Evolutionary conservation across 2,797 vertebrate genomes (phyloP).

Genomic region (Chaenodraco wilsoni): DNA sequence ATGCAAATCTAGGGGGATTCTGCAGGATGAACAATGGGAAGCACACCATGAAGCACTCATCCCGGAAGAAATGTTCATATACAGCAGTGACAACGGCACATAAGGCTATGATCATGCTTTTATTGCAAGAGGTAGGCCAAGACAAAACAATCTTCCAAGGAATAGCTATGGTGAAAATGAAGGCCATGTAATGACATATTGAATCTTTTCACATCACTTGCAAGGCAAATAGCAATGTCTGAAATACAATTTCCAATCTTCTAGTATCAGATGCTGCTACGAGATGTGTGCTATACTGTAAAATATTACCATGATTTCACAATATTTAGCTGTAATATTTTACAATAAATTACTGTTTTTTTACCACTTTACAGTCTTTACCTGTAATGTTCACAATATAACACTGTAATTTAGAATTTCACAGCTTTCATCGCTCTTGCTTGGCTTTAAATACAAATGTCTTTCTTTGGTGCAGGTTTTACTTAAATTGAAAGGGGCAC

Average conservation of each 20-base stretch:
- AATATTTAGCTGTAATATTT: no score
- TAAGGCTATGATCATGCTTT: conserved; percentile 13
- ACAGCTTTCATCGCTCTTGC: no score
- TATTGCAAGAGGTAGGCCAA: conserved; percentile 21
- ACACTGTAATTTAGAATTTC: no score
- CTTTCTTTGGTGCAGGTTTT: no score
- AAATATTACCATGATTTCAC: no score
- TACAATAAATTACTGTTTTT: no score
- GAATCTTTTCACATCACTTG: conserved; percentile 42
- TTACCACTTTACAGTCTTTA: no score
- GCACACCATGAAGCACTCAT: not conserved
- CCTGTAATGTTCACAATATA: no score
- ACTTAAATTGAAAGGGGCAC: no score
- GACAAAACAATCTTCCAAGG: conserved; percentile 23
- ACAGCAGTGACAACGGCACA: conserved; percentile 3
- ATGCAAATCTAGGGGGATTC: not conserved
- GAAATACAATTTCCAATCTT: conserved; percentile 26
- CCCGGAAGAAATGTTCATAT: not conserved
- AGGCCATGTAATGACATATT: conserved; percentile 20
- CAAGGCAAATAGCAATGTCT: conserved; percentile 39
- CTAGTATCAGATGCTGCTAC: conserved; percentile 13
- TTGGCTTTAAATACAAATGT: no score
- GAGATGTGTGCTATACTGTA: not conserved
- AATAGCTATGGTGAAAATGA: conserved; percentile 31
- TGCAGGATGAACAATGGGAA: not conserved